Conservation (phyloP, 2,888 invertebrate species). For the Agonum fuliginosum region DNA sequence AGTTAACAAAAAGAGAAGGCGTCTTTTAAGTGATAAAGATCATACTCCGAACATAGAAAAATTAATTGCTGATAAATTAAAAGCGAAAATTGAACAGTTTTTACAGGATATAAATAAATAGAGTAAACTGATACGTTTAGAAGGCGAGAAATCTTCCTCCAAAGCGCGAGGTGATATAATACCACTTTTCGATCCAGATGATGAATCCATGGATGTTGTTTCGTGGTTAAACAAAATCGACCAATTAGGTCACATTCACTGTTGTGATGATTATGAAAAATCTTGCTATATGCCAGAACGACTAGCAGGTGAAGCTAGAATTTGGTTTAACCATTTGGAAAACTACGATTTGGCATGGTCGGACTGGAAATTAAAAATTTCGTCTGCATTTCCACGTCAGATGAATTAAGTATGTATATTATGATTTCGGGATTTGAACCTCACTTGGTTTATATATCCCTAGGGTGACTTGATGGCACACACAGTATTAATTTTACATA, state of each 20-base stretch:
- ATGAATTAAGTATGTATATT: constrained; percentile 64
- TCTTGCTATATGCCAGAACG: constrained; percentile 54
- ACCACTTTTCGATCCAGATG: constrained; percentile 51
- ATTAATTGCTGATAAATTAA: too few relatives aligned
- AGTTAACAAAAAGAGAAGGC: too few relatives aligned
- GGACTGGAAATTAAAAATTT: constrained; percentile 62
- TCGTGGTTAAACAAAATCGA: constrained; percentile 66
- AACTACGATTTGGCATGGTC: constrained; percentile 63
- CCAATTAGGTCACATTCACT: constrained; percentile 65
- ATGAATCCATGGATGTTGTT: constrained; percentile 49
- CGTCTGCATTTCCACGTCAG: constrained; percentile 61
- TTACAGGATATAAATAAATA: too few relatives aligned
- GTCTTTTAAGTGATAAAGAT: too few relatives aligned
- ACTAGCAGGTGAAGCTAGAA: constrained; percentile 64
- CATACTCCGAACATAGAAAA: too few relatives aligned
- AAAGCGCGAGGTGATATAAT: background rate
- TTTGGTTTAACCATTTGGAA: constrained; percentile 65
- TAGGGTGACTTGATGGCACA: too few relatives aligned
- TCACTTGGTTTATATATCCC: too few relatives aligned
- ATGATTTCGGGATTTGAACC: too few relatives aligned
- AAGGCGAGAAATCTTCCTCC: background rate
- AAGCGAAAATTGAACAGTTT: too few relatives aligned
- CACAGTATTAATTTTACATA: too few relatives aligned
- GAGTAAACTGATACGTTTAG: background rate
- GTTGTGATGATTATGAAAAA: constrained; percentile 61